These are phyloP conservation scores for Sebastes hubbsi DNA, from an alignment of 2,797 vertebrate genomes.

Conservation along the genomic window DNA sequence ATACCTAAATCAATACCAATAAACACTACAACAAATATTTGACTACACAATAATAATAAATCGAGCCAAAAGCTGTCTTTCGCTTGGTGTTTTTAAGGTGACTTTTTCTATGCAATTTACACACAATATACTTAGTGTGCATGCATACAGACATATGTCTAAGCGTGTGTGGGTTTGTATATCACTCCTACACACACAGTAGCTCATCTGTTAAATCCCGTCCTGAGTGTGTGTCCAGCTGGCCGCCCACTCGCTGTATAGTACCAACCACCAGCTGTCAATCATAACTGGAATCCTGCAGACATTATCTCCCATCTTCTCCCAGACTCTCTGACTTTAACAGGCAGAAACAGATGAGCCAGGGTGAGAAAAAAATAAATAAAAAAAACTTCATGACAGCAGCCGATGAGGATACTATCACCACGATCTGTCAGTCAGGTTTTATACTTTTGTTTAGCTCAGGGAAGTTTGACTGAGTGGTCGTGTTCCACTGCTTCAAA, in stretches of 20 bases:
- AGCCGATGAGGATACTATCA: slow-evolving; percentile 9
- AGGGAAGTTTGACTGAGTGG: background rate
- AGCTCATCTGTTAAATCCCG: slow-evolving; percentile 1
- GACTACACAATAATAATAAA: background rate
- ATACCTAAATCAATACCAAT: background rate
- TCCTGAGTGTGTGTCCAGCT: slow-evolving; percentile 31
- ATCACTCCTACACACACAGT: background rate
- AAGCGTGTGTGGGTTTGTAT: background rate
- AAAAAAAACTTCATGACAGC: background rate
- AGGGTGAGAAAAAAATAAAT: background rate
- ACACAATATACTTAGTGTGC: background rate
- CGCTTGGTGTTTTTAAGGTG: background rate
- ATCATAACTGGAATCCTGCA: slow-evolving; percentile 32
- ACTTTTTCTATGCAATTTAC: background rate
- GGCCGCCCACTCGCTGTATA: slow-evolving; percentile 22
- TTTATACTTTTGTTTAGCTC: background rate
- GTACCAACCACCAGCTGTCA: slow-evolving; percentile 44
- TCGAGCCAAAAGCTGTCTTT: background rate
- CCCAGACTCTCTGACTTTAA: slow-evolving; percentile 19
- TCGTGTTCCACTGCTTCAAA: background rate
- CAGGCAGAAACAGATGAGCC: slow-evolving; percentile 22
- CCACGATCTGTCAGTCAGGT: slow-evolving; percentile 4
- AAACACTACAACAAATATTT: background rate
- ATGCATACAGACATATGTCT: background rate
- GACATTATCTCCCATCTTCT: slow-evolving; percentile 29